Evolutionary conservation across 2,797 vertebrate species (phyloP).

Genomic region (Liasis olivaceus): DNA sequence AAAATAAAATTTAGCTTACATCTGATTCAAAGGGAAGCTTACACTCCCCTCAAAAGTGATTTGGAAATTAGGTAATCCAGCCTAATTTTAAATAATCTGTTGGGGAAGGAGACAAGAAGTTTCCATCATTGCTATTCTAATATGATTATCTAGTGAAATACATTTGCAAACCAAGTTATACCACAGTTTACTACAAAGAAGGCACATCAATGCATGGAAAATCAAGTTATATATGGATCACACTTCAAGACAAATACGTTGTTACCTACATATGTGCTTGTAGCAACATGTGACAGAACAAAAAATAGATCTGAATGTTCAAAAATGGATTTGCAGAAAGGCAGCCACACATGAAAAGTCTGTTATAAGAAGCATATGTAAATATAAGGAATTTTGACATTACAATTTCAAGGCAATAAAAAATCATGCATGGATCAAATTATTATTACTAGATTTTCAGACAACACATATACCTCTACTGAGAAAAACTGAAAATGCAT

Average conservation of each 20-base stretch:
- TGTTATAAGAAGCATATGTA: background rate
- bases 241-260: conserved; percentile 37
- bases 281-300: background rate
- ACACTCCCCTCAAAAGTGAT: background rate
- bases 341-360: conserved; percentile 27
- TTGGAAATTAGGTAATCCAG: background rate
- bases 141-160: background rate
- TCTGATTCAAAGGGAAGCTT: background rate
- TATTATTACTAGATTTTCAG: conserved; percentile 24
- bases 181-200: conserved; percentile 59
- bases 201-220: conserved; percentile 67
- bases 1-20: background rate
- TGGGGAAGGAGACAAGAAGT: background rate
- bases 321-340: background rate
- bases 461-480: conserved; percentile 46
- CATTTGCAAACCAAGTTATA: conserved; percentile 41
- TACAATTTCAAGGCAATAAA: conserved; percentile 46
- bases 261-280: background rate
- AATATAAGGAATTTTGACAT: conserved; percentile 57
- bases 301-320: conserved; percentile 2
- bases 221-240: conserved; percentile 57
- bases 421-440: conserved; percentile 10
- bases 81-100: background rate
- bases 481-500: conserved; percentile 70
- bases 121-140: background rate